Percentiles rank a stretch among this genome's conserved stretches.
phyloP scores from a whole-genome alignment of 92 coral and sea anemone species.

The Porites cylindrica region DNA sequence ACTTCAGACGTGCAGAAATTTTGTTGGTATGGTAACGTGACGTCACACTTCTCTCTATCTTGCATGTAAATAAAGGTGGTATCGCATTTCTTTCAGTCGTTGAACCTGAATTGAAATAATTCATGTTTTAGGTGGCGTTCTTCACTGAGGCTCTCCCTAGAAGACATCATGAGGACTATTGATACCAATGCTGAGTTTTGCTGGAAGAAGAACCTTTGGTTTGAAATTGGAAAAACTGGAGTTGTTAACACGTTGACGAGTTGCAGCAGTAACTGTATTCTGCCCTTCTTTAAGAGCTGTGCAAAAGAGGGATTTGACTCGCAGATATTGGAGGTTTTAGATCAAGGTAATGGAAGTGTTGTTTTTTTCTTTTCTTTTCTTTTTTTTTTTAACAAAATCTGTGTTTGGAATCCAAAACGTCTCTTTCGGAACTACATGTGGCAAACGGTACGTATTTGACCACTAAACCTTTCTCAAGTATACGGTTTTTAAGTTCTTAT shows the following conservation, averaged over 20 bases:
- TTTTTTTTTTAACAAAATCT: not conserved
- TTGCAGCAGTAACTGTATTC: conserved; percentile 74
- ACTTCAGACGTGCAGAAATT: too few species aligned
- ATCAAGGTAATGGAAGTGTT: conserved; percentile 59
- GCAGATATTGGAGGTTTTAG: conserved; percentile 83
- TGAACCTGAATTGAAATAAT: too few species aligned
- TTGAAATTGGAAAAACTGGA: conserved; percentile 84
- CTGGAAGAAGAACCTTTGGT: conserved; percentile 85
- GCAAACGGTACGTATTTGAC: too few species aligned
- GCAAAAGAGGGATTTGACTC: conserved; percentile 77
- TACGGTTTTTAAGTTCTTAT: too few species aligned
- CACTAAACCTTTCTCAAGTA: too few species aligned
- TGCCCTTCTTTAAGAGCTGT: conserved; percentile 95
- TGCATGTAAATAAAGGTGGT: too few species aligned
- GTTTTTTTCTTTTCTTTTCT: not conserved
- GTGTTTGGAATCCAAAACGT: not conserved
- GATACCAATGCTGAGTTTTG: conserved; percentile 84
- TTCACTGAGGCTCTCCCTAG: conserved; percentile 87
- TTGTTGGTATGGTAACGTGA: too few species aligned
- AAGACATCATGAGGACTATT: conserved; percentile 77
- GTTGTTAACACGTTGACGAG: conserved; percentile 77
- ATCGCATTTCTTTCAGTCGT: too few species aligned
- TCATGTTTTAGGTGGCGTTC: conserved; percentile 80
- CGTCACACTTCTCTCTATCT: too few species aligned
- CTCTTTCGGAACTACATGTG: too few species aligned